Percentiles rank a stretch among this genome's conserved stretches.
phyloP scores from a whole-genome alignment of 2,888 invertebrate genomes.

The Aromia moschata region DNA sequence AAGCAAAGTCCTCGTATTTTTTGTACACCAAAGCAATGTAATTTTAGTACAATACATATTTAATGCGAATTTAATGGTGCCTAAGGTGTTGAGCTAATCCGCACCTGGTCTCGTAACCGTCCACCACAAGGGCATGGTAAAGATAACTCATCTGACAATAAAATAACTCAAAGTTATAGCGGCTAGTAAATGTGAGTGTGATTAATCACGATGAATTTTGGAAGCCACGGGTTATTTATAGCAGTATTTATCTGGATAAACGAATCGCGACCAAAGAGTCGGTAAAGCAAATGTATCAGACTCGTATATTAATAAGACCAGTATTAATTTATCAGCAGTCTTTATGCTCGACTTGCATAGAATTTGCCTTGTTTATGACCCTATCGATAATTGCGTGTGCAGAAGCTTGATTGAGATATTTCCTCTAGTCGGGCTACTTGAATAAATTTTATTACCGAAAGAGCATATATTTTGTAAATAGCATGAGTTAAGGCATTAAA shows the following conservation, averaged over 20 bases:
- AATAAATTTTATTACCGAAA: constrained; percentile 46
- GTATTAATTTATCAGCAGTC: constrained; percentile 55
- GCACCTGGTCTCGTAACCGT: constrained; percentile 34
- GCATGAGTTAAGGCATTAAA: constrained; percentile 62
- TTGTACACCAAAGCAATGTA: too few species aligned
- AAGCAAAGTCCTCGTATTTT: too few species aligned
- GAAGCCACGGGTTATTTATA: constrained; percentile 58
- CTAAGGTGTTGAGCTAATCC: constrained; percentile 37
- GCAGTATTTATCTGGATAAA: constrained; percentile 56
- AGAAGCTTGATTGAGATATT: constrained; percentile 60
- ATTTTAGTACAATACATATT: constrained; percentile 46
- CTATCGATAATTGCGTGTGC: constrained; percentile 60
- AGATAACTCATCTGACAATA: constrained; percentile 56
- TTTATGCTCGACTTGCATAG: constrained; percentile 54
- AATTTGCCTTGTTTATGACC: constrained; percentile 56
- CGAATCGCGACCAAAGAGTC: constrained; percentile 42
- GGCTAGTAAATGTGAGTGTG: constrained; percentile 55
- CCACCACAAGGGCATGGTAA: constrained; percentile 35
- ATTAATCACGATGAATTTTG: constrained; percentile 59
- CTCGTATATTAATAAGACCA: constrained; percentile 54
- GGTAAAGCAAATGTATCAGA: constrained; percentile 22
- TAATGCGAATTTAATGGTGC: constrained; percentile 49
- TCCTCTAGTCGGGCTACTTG: constrained; percentile 48
- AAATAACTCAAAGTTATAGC: constrained; percentile 56
- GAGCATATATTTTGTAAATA: constrained; percentile 59